phyloP scores from a whole-genome alignment of 1,140 invertebrate genomes.

The Chelonus insularis region DNA sequence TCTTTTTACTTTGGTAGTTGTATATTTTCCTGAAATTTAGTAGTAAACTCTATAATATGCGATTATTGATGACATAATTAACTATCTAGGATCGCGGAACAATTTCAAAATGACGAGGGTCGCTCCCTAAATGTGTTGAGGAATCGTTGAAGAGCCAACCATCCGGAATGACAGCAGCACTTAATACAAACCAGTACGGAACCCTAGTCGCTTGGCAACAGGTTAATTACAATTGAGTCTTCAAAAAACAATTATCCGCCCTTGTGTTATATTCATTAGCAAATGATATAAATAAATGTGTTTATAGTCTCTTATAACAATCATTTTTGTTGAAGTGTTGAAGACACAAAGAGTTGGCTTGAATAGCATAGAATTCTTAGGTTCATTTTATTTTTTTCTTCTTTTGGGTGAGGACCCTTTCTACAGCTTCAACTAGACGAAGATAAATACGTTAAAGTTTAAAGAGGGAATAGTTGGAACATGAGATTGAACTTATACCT shows the following conservation, averaged over 20 bases:
- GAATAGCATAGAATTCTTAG: background rate
- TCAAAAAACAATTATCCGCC: background rate
- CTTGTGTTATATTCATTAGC: background rate
- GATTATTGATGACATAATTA: slow-evolving; percentile 14
- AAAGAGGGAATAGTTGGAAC: slow-evolving; percentile 21
- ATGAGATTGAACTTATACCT: slow-evolving; percentile 28
- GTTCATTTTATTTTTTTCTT: slow-evolving; percentile 2
- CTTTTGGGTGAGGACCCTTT: background rate
- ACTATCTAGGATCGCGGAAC: slow-evolving; percentile 9
- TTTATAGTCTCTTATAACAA: no score
- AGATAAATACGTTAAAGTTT: slow-evolving; percentile 32
- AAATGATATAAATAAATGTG: no score
- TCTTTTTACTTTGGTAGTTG: background rate
- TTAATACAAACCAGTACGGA: slow-evolving; percentile 1
- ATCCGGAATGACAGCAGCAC: slow-evolving; percentile 19
- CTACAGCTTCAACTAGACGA: slow-evolving; percentile 6
- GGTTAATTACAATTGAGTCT: slow-evolving; percentile 1
- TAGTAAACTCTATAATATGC: background rate
- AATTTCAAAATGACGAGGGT: slow-evolving; percentile 19
- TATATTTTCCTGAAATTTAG: background rate
- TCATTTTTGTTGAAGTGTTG: no score
- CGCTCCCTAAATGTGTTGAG: slow-evolving; percentile 6
- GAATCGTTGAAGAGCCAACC: slow-evolving; percentile 14
- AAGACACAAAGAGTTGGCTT: no score
- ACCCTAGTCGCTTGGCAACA: slow-evolving; percentile 1